Percentiles rank a stretch among this genome's conserved stretches.
phyloP scores from a whole-genome alignment of 2,888 invertebrate species.

The Limnephilus auricula region DNA sequence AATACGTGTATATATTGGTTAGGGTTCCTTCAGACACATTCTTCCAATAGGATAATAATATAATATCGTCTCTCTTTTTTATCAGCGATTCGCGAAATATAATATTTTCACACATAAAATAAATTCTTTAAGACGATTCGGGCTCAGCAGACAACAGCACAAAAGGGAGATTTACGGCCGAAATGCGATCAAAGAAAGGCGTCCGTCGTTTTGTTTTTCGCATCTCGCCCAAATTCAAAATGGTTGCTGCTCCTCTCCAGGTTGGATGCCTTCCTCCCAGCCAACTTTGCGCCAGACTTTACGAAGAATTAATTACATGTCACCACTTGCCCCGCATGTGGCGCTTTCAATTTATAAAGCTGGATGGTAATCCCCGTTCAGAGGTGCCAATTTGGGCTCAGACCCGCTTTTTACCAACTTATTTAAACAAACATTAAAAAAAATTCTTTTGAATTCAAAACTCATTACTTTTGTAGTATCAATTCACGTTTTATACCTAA shows the following conservation, averaged over 20 bases:
- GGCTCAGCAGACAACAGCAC: slow-evolving; percentile 11
- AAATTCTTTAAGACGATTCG: not conserved
- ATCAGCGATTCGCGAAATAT: not conserved
- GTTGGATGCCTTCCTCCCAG: slow-evolving; percentile 33
- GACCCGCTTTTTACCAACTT: not conserved
- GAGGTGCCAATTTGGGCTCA: not conserved
- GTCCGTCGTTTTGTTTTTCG: slow-evolving; percentile 40
- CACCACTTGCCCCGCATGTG: slow-evolving; percentile 39
- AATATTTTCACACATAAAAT: slow-evolving; percentile 4
- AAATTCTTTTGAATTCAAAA: not conserved
- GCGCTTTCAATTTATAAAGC: slow-evolving; percentile 46
- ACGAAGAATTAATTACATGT: slow-evolving; percentile 46
- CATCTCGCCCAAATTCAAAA: slow-evolving; percentile 33
- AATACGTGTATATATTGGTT: not conserved
- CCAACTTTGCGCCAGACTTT: slow-evolving; percentile 42
- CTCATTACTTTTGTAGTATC: not conserved
- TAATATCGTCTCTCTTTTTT: not conserved
- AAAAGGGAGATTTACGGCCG: slow-evolving; percentile 42
- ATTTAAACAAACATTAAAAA: not conserved
- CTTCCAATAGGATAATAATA: not conserved
- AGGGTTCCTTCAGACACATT: not conserved
- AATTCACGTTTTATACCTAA: not conserved
- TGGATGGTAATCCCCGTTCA: slow-evolving; percentile 26
- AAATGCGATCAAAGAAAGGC: slow-evolving; percentile 29
- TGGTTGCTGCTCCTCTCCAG: slow-evolving; percentile 12